phyloP scores from a whole-genome alignment of 2,888 invertebrate genomes.

The Megastigmus dorsalis region DNA sequence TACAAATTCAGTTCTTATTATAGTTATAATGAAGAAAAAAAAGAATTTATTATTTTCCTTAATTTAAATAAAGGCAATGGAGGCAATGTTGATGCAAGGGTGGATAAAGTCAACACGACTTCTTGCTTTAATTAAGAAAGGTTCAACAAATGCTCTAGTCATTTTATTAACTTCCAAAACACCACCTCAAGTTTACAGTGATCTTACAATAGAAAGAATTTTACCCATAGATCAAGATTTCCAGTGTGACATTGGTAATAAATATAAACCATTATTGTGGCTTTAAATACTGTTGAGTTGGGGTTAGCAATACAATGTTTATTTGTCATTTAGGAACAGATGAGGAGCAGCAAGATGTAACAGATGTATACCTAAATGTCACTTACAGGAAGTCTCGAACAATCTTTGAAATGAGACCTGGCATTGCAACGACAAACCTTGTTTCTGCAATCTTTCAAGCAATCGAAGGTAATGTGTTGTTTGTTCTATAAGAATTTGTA shows the following conservation, averaged over 20 bases:
- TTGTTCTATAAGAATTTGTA: background rate
- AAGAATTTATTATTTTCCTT: conserved; percentile 37
- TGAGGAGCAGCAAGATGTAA: conserved; percentile 74
- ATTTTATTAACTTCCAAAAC: conserved; percentile 78
- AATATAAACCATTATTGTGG: no score
- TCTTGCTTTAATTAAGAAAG: conserved; percentile 78
- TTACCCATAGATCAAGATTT: conserved; percentile 88
- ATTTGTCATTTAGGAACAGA: conserved; percentile 74
- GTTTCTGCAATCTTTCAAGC: conserved; percentile 84
- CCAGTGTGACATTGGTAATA: conserved; percentile 83
- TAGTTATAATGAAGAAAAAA: conserved; percentile 20
- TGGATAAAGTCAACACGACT: conserved; percentile 76
- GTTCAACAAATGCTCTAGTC: conserved; percentile 77
- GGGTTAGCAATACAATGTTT: background rate
- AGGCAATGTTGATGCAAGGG: conserved; percentile 76
- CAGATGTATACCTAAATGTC: conserved; percentile 77
- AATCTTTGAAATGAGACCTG: conserved; percentile 77
- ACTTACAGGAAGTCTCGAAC: conserved; percentile 76
- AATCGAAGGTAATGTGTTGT: conserved; percentile 79
- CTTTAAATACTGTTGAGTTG: no score
- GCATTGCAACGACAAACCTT: conserved; percentile 81
- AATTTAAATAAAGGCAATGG: conserved; percentile 70
- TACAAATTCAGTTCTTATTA: conserved; percentile 30
- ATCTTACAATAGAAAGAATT: conserved; percentile 87
- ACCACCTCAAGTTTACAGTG: conserved; percentile 84